Evolutionary conservation across 2,113 vertebrate species (phyloP).

Genomic region (Stegastes partitus): DNA sequence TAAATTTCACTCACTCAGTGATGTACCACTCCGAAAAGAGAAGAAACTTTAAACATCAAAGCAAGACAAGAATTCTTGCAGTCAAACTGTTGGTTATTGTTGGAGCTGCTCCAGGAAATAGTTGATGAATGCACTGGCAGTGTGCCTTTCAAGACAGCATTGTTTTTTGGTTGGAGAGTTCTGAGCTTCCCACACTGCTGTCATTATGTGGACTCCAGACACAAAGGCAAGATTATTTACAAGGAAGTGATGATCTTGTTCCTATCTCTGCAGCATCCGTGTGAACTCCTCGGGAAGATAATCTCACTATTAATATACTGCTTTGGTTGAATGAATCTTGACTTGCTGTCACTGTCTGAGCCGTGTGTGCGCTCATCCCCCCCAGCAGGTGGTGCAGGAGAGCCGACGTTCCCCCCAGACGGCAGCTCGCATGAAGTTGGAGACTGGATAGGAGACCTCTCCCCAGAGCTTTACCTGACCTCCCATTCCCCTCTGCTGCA

Average conservation of each 20-base stretch:
- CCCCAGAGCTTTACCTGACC: constrained; percentile 63
- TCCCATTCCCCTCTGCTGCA: constrained; percentile 63
- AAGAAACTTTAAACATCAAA: constrained; percentile 68
- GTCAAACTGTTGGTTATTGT: constrained; percentile 66
- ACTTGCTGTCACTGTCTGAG: neutral
- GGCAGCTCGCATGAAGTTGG: neutral
- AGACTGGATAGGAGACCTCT: constrained; percentile 17
- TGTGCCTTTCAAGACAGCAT: constrained; percentile 39
- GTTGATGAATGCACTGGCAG: constrained; percentile 51
- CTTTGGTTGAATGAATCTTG: neutral
- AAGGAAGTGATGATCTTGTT: neutral
- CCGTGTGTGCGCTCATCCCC: neutral
- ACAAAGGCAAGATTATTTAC: neutral
- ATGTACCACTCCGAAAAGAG: constrained; percentile 51
- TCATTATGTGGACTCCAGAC: constrained; percentile 18
- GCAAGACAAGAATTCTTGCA: constrained; percentile 43
- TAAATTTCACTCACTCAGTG: constrained; percentile 52
- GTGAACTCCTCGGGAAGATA: neutral
- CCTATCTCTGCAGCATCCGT: neutral
- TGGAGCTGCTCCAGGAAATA: constrained; percentile 63
- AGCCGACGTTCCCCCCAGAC: constrained; percentile 10
- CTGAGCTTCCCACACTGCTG: constrained; percentile 42
- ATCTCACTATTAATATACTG: neutral
- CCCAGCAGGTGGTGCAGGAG: constrained; percentile 70
- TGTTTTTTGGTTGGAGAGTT: constrained; percentile 49